Conservation (phyloP, 2,888 invertebrate species). For the Apotomis turbidana region DNA sequence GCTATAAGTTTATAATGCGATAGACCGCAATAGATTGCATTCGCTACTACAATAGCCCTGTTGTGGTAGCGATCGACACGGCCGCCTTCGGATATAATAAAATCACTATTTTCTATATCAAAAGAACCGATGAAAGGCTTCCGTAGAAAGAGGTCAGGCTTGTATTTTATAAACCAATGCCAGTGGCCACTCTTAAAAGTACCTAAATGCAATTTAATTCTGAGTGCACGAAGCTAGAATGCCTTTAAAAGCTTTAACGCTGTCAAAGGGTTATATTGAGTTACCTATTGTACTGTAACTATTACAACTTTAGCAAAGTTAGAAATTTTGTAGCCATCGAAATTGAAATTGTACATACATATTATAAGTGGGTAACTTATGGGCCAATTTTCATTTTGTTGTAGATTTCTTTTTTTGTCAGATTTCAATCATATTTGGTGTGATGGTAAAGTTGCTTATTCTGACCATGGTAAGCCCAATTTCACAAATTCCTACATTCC, state of each 20-base stretch:
- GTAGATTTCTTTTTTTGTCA: no score
- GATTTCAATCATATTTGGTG: no score
- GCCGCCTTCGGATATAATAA: neutral
- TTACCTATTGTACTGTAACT: neutral
- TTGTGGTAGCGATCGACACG: neutral
- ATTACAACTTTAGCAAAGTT: constrained; percentile 5
- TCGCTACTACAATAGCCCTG: no score
- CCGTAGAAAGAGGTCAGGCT: constrained; percentile 2
- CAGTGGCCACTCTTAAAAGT: constrained; percentile 17
- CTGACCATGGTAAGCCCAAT: no score
- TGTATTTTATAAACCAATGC: constrained; percentile 2
- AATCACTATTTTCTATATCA: neutral
- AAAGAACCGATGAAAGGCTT: neutral
- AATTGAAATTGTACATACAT: constrained; percentile 7
- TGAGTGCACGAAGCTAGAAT: constrained; percentile 15
- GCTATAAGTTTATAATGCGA: no score
- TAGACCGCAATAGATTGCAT: no score
- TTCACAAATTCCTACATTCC: no score
- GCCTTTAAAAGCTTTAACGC: constrained; percentile 27
- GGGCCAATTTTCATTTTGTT: no score
- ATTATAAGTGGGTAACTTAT: neutral
- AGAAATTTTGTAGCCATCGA: neutral
- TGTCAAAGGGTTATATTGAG: constrained; percentile 12
- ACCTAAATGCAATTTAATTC: constrained; percentile 18
- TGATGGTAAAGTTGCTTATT: no score